Evolutionary conservation across 1,140 invertebrate species (phyloP), one percentile per base, ranked within the genome.

Genomic region (Ips typographus): DNA sequence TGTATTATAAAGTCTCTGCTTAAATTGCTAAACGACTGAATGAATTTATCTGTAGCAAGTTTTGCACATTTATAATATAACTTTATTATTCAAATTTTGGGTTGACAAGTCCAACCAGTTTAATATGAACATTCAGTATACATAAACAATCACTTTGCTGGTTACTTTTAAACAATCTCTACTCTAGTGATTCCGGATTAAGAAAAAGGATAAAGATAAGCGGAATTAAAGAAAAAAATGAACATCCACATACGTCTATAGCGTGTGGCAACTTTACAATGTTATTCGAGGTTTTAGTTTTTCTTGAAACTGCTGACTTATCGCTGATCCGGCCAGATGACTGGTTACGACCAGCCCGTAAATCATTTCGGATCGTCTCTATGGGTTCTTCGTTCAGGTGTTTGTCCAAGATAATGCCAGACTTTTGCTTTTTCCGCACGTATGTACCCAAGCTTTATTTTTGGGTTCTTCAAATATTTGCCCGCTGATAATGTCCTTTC

Each of bases 391-490:
- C 59, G 47, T 61, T 61, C 59, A 49, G 59, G 39, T 47, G 59
- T 61, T 61, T 55, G 53, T 55, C 41, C 42, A 49, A 61, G 53
- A 65, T 65, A 44, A 64, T 64, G 40, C 47, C 41, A 56, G 40
- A 65, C 63, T 65, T 65, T 65, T 43, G 63, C 51, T 56, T 53
- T 65, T 65, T 65, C 41, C 63, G 39, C 42, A 51, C 7, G 40
- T 57, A 44, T 65, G 40, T 53, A 40, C 51, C n/a, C 37, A 64
- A 44, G 62, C 62, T 53, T 64, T 64, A 64, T 53, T 64, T 52
- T 64, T 53, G 63, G 51, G 49, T 56, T 41, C 39, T 56, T 42
- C 53, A 65, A 65, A 65, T 65, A 65, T 65, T 65, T 65, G 63
- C 51, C 52, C 51, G 36, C 51, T 65, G 63, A 65, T 65, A 55